A percentile compares a stretch with the other conserved stretches of the same genome.
phyloP scores from a whole-genome alignment of 2,888 invertebrate species.

The Caenorhabditis uteleia region DNA sequence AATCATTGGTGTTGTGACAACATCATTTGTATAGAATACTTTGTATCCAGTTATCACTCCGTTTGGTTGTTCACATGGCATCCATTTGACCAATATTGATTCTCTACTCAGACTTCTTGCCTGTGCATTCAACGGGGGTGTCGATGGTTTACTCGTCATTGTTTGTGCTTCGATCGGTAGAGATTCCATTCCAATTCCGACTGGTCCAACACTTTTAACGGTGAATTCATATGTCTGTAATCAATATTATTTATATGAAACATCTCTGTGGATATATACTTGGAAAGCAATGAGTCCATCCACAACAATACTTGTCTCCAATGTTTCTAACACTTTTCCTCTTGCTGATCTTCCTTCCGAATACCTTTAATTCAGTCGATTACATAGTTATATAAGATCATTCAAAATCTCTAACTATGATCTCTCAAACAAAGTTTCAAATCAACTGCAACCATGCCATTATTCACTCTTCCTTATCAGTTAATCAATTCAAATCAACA shows the following conservation, averaged over 20 bases:
- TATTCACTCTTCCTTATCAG: too few relatives aligned
- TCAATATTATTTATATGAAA: too few relatives aligned
- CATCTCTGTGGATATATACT: slow-evolving; percentile 18
- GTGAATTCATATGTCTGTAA: slow-evolving; percentile 65
- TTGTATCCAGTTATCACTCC: slow-evolving; percentile 83
- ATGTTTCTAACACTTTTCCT: slow-evolving; percentile 38
- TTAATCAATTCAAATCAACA: too few relatives aligned
- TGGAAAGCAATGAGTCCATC: slow-evolving; percentile 48
- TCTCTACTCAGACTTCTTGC: slow-evolving; percentile 86
- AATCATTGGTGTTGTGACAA: slow-evolving; percentile 13
- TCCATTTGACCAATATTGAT: slow-evolving; percentile 97
- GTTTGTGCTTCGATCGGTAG: slow-evolving; percentile 88
- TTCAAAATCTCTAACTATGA: too few relatives aligned
- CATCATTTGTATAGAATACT: slow-evolving; percentile 79
- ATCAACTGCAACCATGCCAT: too few relatives aligned
- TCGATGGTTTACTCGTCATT: slow-evolving; percentile 80
- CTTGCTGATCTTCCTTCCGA: slow-evolving; percentile 38
- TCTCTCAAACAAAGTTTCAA: too few relatives aligned
- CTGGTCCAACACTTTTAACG: slow-evolving; percentile 77
- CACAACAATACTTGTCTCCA: slow-evolving; percentile 38
- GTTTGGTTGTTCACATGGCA: slow-evolving; percentile 94
- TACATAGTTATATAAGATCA: too few relatives aligned
- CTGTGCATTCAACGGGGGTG: slow-evolving; percentile 86
- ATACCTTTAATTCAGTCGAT: slow-evolving; percentile 35
- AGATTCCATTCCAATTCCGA: slow-evolving; percentile 86